Percentiles rank a stretch among this genome's conserved stretches.
These are phyloP conservation scores for Magallana angulata DNA, from an alignment of 1,140 invertebrate genomes.

Conservation along the genomic window DNA sequence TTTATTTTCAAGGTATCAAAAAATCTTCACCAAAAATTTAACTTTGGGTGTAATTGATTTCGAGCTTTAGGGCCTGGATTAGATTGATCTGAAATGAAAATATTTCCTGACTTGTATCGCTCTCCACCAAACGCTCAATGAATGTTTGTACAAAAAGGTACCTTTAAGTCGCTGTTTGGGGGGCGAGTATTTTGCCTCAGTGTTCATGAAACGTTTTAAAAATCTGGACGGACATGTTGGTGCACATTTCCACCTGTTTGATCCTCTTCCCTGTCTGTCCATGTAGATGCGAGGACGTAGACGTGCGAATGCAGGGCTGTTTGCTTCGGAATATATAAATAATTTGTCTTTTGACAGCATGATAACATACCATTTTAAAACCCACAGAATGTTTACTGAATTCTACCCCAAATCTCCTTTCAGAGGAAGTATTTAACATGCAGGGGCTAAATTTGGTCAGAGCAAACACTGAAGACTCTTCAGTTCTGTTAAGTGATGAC, in stretches of 20 bases:
- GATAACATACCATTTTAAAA: neutral
- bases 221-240: neutral
- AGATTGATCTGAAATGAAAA: slow-evolving; percentile 27
- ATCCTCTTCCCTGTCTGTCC: neutral
- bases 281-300: neutral
- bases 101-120: slow-evolving; percentile 18
- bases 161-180: neutral
- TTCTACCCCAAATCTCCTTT: neutral
- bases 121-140: neutral
- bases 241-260: neutral
- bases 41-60: slow-evolving; percentile 33
- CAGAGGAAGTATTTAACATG: neutral
- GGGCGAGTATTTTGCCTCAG: neutral
- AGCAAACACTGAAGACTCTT: neutral
- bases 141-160: neutral
- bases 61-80: neutral
- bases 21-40: slow-evolving; percentile 6
- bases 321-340: slow-evolving; percentile 7
- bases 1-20: neutral
- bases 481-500: neutral
- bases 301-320: neutral
- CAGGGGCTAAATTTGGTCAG: neutral
- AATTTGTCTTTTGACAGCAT: neutral
- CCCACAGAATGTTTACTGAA: neutral
- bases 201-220: neutral